These are phyloP conservation scores for Anoplolepis gracilipes DNA, from an alignment of 1,140 invertebrate genomes.

Conservation along the genomic window DNA sequence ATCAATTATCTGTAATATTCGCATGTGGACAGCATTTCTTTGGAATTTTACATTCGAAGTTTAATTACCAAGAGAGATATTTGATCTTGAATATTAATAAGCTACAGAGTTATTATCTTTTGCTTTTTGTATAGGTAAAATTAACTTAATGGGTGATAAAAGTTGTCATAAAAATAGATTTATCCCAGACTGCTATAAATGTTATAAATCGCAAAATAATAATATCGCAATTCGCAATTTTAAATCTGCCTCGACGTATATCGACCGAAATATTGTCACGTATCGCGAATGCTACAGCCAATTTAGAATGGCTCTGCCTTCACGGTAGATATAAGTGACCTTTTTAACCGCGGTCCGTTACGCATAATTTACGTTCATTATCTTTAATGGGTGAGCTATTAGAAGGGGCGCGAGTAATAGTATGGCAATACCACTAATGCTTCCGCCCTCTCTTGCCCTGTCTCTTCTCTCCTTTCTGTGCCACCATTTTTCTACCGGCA, in stretches of 20 bases:
- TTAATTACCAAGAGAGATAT: constrained; percentile 26
- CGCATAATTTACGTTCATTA: constrained; percentile 80
- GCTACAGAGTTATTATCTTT: background rate
- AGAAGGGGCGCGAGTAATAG: constrained; percentile 75
- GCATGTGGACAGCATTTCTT: background rate
- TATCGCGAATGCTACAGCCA: constrained; percentile 43
- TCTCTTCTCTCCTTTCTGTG: constrained; percentile 11
- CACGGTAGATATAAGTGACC: constrained; percentile 69
- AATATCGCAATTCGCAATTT: background rate
- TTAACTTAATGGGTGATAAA: background rate
- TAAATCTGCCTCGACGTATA: background rate
- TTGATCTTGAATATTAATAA: constrained; percentile 10
- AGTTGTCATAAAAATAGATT: background rate
- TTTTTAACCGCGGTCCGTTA: constrained; percentile 76
- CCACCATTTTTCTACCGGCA: constrained; percentile 67
- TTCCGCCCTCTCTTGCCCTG: constrained; percentile 58
- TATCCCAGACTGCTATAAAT: background rate
- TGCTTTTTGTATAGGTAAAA: background rate
- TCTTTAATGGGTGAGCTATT: constrained; percentile 77
- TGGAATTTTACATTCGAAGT: constrained; percentile 11
- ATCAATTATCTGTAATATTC: background rate
- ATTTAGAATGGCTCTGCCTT: constrained; percentile 67
- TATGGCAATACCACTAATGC: constrained; percentile 76
- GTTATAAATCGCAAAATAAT: too few relatives aligned
- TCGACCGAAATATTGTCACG: constrained; percentile 25